Evolutionary conservation across 2,797 vertebrate genomes (phyloP).

Genomic region (Silurus aristotelis): DNA sequence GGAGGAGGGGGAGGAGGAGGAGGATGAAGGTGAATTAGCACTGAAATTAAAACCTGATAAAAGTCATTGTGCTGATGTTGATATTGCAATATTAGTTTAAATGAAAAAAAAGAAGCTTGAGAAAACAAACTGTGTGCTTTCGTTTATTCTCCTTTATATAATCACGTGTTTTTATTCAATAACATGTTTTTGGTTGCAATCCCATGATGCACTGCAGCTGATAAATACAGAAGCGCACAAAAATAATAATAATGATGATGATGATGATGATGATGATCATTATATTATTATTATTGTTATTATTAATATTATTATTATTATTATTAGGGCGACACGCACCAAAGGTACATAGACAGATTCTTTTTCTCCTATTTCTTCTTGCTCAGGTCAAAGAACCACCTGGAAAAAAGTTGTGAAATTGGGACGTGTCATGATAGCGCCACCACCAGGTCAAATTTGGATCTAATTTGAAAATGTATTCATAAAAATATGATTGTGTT

Average conservation of each 20-base stretch:
- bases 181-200: neutral
- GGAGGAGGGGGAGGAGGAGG: conserved; percentile 68
- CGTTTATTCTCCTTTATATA: conserved; percentile 43
- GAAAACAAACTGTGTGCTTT: conserved; percentile 59
- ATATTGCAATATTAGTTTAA: conserved; percentile 76
- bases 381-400: no score
- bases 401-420: no score
- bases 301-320: no score
- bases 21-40: conserved; percentile 60
- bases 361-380: no score
- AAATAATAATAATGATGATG: no score
- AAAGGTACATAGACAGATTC: no score
- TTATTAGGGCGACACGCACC: no score
- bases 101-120: conserved; percentile 73
- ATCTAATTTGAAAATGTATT: no score
- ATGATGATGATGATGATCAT: neutral
- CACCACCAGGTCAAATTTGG: no score
- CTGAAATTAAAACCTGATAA: conserved; percentile 58
- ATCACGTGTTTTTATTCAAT: no score
- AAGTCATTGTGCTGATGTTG: conserved; percentile 76
- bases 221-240: neutral
- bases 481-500: no score
- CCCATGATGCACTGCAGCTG: neutral
- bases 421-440: no score
- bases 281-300: neutral